Percentiles rank a stretch among this genome's conserved stretches.
These are phyloP conservation scores for Tinea pellionella DNA, from an alignment of 2,888 invertebrate species.

Conservation along the genomic window DNA sequence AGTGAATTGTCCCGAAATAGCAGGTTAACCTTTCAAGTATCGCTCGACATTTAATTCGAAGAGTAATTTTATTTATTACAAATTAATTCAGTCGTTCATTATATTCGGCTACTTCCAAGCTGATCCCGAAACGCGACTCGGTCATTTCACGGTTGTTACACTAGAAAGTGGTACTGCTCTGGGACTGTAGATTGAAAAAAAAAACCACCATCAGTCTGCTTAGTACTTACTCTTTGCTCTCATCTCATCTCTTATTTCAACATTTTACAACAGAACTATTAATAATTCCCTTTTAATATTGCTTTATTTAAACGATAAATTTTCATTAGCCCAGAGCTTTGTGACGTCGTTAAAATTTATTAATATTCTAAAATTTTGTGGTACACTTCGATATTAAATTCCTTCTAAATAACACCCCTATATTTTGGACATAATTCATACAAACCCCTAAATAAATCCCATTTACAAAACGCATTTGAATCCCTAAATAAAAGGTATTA, in stretches of 20 bases:
- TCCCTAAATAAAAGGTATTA: slow-evolving; percentile 33
- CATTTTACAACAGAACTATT: too few relatives aligned
- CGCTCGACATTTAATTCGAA: background rate
- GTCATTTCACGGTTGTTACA: too few relatives aligned
- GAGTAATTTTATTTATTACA: background rate
- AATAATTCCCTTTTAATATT: too few relatives aligned
- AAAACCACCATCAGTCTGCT: too few relatives aligned
- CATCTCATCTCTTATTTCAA: too few relatives aligned
- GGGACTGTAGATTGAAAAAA: too few relatives aligned
- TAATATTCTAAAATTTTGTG: slow-evolving; percentile 9
- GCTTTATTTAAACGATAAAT: background rate
- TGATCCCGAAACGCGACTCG: too few relatives aligned
- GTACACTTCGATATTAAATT: slow-evolving; percentile 14
- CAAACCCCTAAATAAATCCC: slow-evolving; percentile 40
- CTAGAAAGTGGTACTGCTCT: too few relatives aligned
- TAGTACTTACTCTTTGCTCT: too few relatives aligned
- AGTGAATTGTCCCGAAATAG: background rate
- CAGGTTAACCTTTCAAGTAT: background rate
- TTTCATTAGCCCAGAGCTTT: slow-evolving; percentile 3
- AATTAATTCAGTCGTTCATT: too few relatives aligned
- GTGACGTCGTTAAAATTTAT: slow-evolving; percentile 10
- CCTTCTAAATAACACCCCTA: background rate
- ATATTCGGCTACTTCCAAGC: too few relatives aligned
- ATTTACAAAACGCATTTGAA: slow-evolving; percentile 34
- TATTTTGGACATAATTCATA: slow-evolving; percentile 25